Evolutionary conservation across 2,888 invertebrate species (phyloP).

Genomic region (Suillia variegata): DNA sequence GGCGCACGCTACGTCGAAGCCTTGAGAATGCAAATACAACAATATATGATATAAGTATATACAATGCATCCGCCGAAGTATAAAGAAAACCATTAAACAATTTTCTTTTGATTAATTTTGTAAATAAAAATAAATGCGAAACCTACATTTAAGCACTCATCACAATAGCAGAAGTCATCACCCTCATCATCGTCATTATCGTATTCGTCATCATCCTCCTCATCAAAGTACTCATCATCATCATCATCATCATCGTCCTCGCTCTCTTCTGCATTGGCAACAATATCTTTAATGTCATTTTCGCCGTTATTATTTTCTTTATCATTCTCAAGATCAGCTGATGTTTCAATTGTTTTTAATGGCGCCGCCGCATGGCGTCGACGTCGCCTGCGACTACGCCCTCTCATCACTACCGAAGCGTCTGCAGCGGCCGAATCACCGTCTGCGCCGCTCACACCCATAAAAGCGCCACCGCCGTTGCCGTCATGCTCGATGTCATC

Average conservation of each 20-base stretch:
- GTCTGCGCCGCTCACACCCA: constrained; percentile 13
- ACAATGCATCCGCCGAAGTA: background rate
- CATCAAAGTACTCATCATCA: constrained; percentile 78
- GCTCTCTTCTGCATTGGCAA: constrained; percentile 26
- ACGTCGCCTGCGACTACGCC: constrained; percentile 26
- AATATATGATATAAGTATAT: no score
- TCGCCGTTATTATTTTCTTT: constrained; percentile 9
- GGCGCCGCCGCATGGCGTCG: constrained; percentile 22
- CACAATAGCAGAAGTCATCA: constrained; percentile 77
- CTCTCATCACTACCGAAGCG: background rate
- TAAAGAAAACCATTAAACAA: no score
- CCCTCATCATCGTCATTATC: constrained; percentile 57
- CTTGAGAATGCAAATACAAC: no score
- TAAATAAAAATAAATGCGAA: no score
- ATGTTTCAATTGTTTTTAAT: no score
- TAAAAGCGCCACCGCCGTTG: constrained; percentile 13
- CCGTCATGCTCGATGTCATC: background rate
- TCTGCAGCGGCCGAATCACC: background rate
- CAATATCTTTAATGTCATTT: constrained; percentile 13
- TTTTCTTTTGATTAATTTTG: no score
- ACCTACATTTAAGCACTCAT: constrained; percentile 68
- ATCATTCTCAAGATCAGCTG: background rate
- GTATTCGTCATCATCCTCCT: constrained; percentile 57
- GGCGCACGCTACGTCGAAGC: no score
- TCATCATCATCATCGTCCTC: constrained; percentile 61